Base-by-base conservation (phyloP, 2,888 invertebrate species). In the Aspidiotus destructor region DNA sequence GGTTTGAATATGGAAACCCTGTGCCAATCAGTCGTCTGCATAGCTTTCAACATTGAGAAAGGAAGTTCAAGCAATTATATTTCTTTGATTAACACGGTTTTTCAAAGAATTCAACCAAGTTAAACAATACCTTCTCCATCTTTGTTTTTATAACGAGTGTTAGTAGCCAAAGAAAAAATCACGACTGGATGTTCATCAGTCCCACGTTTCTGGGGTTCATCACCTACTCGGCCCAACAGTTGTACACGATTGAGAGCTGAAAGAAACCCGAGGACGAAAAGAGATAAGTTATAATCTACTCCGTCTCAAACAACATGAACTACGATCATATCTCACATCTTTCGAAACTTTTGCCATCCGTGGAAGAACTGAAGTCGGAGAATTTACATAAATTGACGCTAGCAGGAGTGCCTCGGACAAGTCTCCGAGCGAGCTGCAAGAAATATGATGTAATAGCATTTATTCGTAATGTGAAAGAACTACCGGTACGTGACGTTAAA, bases 11-110 rank as follows among this genome's bases (percentile, higher is more conserved):
- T 87, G 73, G 88, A 87, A 62, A 95, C 78, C 74, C 90, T 82
- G 78, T 95, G 95, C 95, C 95, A 95, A 73, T 94, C 93, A 9
- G 93, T 92, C 74, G 88, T 85, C 76, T 93, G 92, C 64, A 92
- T 90, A 7, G 91, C 92, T 76, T 82, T 80, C 70, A 55, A 54
- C 48, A n/a, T 15, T 42, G 60, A 69, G n/a, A 15, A 11, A 9
- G 28, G 64, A 13, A 10, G 5, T 16, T 57, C 7, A 15, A 57
- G 6, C 7, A 15, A 15, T 11, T 15, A 11, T 11, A 1, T 2
- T 10, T 16, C 10, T 16, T 7, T 5, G 11, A 15, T 11, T 11
- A 11, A 15, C 11, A 57, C 5, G 57, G 15, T 57, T n/a, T 52
- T 6, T n/a, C 28, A 57, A 15, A 16, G 2, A 7, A 57, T 11